Evolutionary conservation across 2,797 vertebrate genomes (phyloP).

Genomic region (Vipera ursinii): DNA sequence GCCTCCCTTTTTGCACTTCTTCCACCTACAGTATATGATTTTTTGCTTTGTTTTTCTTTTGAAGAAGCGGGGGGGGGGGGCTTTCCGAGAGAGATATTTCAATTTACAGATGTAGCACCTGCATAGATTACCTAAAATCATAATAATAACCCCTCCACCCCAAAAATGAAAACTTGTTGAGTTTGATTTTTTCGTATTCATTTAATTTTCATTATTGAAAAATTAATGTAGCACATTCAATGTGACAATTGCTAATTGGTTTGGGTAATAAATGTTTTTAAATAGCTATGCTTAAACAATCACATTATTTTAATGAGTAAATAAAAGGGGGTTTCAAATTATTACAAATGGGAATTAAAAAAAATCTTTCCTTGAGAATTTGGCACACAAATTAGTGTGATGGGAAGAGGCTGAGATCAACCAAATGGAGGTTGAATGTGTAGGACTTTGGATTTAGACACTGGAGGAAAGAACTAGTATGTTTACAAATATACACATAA

Average conservation of each 20-base stretch:
- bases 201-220: conserved; percentile 30
- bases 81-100: background rate
- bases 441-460: background rate
- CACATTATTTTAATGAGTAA: conserved; percentile 15
- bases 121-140: background rate
- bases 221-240: conserved; percentile 26
- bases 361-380: background rate
- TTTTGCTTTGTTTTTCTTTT: too few relatives aligned
- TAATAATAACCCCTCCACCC: too few relatives aligned
- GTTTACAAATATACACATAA: background rate
- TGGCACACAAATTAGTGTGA: background rate
- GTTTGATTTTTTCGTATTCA: conserved; percentile 8
- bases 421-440: background rate
- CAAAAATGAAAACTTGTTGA: background rate
- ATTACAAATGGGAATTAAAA: background rate
- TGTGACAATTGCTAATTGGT: conserved; percentile 16
- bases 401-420: background rate
- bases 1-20: background rate
- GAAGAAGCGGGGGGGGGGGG: background rate
- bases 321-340: background rate
- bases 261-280: conserved; percentile 16
- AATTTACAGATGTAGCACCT: background rate
- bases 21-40: background rate
- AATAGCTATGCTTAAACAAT: conserved; percentile 12
- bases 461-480: background rate